Base-by-base conservation (phyloP, 2,797 vertebrate species). In the Mus spretus region DNA sequence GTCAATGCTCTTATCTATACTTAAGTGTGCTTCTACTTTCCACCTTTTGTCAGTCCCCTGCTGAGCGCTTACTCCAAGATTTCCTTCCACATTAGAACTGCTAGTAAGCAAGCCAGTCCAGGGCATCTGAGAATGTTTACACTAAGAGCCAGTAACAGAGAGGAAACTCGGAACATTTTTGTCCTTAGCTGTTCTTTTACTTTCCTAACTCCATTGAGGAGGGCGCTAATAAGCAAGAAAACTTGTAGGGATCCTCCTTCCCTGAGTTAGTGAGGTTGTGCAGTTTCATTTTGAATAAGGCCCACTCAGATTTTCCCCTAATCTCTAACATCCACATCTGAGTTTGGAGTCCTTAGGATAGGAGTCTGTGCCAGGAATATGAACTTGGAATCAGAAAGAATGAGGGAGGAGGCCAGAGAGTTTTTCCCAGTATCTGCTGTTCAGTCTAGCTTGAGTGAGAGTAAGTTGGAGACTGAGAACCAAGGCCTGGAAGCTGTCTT, bases 321-420 rank as follows among this genome's bases (percentile, higher is more conserved):
- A 19, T 94, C n/a, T 90, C 44, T 63, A 89, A 75, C 22, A 34
- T 67, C 22, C 19, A 93, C 63, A 31, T 26, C 26, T 3, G 24
- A 77, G 44, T 90, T 86, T 91, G 34, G 50, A 55, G 31, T 78
- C 40, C 44, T 91, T 24, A 14, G 37, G n/a, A 47, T 67, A 26
- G 7, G 53, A 89, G 15, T 34, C 15, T 1, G 14, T 83, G n/a
- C 75, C 61, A 61, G 28, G 37, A 53, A 65, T 91, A 78, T n/a
- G 87, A 79, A 74, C 55, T 53, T 94, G 37, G 50, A 80, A 78
- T 26, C 67, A 86, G 89, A 84, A 65, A 90, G 55, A 37, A 31
- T 9, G 81, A 59, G 31, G 8, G 59, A 26, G 37, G n/a, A 59
- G 53, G 65, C 57, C 74, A 63, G 55, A 53, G 59, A 94, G 59